Percentiles rank a stretch among this genome's conserved stretches.
Conservation (phyloP, 2,888 invertebrate genomes). For the Bugula neritina region DNA sequence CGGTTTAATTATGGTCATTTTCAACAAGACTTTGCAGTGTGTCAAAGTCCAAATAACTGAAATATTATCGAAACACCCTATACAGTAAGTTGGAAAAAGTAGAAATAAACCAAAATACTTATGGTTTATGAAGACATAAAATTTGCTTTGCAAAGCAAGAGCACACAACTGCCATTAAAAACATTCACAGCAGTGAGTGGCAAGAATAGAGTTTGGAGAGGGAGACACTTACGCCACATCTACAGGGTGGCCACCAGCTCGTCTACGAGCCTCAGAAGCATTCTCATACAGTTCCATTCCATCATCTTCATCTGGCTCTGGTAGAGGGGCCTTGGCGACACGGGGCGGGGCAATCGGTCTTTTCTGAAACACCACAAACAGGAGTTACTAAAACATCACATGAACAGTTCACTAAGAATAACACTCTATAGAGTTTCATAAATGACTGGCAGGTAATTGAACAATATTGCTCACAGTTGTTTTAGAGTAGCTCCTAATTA, state of each 20-base stretch:
- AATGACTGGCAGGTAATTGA: too few relatives aligned
- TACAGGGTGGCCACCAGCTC: neutral
- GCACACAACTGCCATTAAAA: neutral
- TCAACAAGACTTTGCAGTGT: neutral
- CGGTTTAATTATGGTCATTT: neutral
- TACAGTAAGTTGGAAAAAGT: neutral
- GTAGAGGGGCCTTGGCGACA: neutral
- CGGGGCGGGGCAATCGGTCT: conserved; percentile 21
- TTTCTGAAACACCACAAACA: neutral
- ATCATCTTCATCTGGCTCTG: neutral
- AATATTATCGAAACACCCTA: neutral
- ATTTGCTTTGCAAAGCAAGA: neutral
- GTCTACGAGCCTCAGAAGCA: neutral
- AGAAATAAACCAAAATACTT: neutral
- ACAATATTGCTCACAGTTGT: too few relatives aligned
- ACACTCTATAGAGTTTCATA: neutral
- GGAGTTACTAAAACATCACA: neutral
- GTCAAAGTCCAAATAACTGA: neutral
- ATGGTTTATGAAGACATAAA: neutral
- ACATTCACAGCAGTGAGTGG: neutral
- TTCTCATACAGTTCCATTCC: conserved; percentile 21
- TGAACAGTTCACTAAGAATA: neutral
- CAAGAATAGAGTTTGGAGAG: neutral
- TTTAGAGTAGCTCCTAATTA: too few relatives aligned
- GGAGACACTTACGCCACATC: neutral